These are phyloP conservation scores for Pseudochirops cupreus DNA, from an alignment of 2,797 vertebrate genomes.

Conservation along the genomic window DNA sequence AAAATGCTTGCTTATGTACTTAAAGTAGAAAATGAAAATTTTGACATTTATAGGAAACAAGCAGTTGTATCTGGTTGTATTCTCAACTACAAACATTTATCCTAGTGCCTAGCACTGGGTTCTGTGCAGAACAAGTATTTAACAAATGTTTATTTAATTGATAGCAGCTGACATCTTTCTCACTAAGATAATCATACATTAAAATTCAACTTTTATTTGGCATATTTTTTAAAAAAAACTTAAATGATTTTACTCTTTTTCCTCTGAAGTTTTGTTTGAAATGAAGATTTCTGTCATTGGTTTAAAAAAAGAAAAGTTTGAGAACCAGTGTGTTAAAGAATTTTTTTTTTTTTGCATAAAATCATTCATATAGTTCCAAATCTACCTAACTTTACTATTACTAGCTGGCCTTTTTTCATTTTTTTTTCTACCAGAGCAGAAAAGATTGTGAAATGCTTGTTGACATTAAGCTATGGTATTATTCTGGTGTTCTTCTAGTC, in stretches of 20 bases:
- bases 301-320: background rate
- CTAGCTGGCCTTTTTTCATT: background rate
- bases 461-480: background rate
- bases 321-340: background rate
- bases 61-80: background rate
- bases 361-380: background rate
- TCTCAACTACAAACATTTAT: background rate
- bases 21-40: background rate
- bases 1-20: background rate
- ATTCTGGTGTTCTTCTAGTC: background rate
- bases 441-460: background rate
- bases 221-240: background rate
- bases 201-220: background rate
- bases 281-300: background rate
- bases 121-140: background rate
- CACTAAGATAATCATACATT: background rate
- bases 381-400: background rate
- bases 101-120: background rate
- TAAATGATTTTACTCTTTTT: background rate
- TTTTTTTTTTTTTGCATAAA: background rate
- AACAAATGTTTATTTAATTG: background rate
- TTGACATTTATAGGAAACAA: background rate
- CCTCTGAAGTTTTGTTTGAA: background rate
- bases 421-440: background rate
- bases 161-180: background rate